phyloP scores from a whole-genome alignment of 2,113 vertebrate species.

The Athene noctua region DNA sequence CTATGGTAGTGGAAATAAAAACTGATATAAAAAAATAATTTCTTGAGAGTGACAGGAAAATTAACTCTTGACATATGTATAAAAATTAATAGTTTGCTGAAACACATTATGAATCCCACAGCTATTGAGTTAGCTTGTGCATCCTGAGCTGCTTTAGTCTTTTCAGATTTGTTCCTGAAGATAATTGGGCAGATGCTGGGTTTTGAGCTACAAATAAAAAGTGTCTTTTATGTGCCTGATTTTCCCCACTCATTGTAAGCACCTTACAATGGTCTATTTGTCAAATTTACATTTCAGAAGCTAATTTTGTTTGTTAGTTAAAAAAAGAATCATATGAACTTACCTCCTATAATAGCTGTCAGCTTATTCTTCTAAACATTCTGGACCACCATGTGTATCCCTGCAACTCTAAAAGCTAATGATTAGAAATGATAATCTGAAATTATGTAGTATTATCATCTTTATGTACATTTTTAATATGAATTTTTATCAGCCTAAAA shows the following conservation, averaged over 20 bases:
- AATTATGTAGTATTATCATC: background rate
- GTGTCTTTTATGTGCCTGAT: background rate
- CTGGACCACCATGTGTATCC: background rate
- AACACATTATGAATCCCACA: background rate
- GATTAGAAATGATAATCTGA: background rate
- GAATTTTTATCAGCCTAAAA: background rate
- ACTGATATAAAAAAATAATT: background rate
- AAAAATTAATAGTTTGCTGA: background rate
- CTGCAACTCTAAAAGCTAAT: background rate
- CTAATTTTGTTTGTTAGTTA: background rate
- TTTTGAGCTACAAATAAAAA: background rate
- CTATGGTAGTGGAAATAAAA: background rate
- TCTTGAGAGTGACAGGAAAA: background rate
- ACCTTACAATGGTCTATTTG: background rate
- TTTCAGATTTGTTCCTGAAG: background rate
- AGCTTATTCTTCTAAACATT: background rate
- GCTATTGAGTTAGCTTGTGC: background rate
- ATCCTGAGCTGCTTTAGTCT: background rate
- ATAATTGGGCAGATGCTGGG: background rate
- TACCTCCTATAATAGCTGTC: background rate
- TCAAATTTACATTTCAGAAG: background rate
- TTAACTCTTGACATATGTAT: background rate
- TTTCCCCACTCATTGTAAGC: background rate
- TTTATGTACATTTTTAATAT: background rate
- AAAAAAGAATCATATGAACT: background rate